Evolutionary conservation across 2,888 invertebrate genomes (phyloP).

Genomic region (Asteroscopus sphinx): DNA sequence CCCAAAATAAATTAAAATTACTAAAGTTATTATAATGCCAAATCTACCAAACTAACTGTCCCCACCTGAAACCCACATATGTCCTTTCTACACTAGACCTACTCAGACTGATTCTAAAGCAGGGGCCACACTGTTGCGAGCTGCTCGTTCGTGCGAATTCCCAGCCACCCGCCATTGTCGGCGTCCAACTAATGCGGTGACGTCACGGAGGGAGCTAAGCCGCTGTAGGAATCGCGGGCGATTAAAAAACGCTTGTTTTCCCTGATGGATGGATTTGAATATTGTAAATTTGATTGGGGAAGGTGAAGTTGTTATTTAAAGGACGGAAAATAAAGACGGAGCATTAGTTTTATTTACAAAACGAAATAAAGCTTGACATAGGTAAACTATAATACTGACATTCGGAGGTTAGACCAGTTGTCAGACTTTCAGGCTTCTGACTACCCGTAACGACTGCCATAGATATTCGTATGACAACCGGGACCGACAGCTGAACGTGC

Average conservation of each 20-base stretch:
- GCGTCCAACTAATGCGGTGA: slow-evolving; percentile 70
- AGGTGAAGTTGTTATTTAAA: slow-evolving; percentile 8
- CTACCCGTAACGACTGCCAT: too few species aligned
- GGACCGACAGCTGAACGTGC: too few species aligned
- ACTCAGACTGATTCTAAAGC: slow-evolving; percentile 58
- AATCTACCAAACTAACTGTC: not conserved
- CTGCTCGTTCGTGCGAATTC: slow-evolving; percentile 73
- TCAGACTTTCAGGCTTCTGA: too few species aligned
- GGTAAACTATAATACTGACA: too few species aligned
- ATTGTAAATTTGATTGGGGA: slow-evolving; percentile 45
- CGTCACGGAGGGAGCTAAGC: slow-evolving; percentile 54
- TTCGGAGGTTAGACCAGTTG: too few species aligned
- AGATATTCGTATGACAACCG: too few species aligned
- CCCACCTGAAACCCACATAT: slow-evolving; percentile 27
- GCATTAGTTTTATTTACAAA: not conserved
- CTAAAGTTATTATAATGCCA: too few species aligned
- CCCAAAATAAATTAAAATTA: too few species aligned
- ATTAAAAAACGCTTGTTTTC: slow-evolving; percentile 76
- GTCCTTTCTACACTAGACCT: slow-evolving; percentile 27
- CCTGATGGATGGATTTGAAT: slow-evolving; percentile 52
- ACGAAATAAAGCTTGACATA: too few species aligned
- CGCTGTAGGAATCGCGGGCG: slow-evolving; percentile 53
- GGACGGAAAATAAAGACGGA: not conserved
- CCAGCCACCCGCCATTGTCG: slow-evolving; percentile 70
- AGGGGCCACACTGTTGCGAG: slow-evolving; percentile 67